These are phyloP conservation scores for Brachirus orientalis DNA, from an alignment of 2,113 vertebrate genomes.

Conservation along the genomic window DNA sequence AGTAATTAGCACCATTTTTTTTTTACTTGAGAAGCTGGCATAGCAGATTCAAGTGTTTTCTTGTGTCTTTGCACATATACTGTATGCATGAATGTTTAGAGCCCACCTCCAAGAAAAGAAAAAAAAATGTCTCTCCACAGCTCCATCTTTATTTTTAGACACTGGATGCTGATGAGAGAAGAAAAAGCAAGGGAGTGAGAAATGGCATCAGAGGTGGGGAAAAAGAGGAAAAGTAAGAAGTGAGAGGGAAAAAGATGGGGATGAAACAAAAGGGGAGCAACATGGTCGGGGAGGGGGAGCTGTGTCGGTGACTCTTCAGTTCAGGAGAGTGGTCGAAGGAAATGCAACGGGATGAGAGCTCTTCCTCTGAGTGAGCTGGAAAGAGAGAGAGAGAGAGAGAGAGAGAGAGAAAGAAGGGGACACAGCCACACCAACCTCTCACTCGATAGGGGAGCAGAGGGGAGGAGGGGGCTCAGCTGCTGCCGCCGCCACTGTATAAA, in stretches of 20 bases:
- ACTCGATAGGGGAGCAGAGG: slow-evolving; percentile 60
- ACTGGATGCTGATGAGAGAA: slow-evolving; percentile 70
- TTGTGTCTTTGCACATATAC: slow-evolving; percentile 45
- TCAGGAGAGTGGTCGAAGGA: slow-evolving; percentile 42
- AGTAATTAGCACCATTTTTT: slow-evolving; percentile 60
- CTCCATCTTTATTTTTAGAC: slow-evolving; percentile 77
- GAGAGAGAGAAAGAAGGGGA: slow-evolving; percentile 50
- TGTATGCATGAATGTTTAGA: slow-evolving; percentile 49
- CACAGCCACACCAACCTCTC: slow-evolving; percentile 68
- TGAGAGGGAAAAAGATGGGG: slow-evolving; percentile 12
- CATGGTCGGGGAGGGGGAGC: slow-evolving; percentile 33
- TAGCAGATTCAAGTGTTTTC: slow-evolving; percentile 42
- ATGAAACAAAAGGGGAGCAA: slow-evolving; percentile 37
- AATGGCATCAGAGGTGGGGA: slow-evolving; percentile 45
- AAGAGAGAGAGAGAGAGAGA: slow-evolving; percentile 38
- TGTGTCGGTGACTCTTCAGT: slow-evolving; percentile 31
- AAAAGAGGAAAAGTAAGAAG: slow-evolving; percentile 12
- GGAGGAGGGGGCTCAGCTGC: slow-evolving; percentile 48
- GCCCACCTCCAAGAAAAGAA: slow-evolving; percentile 61
- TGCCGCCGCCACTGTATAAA: slow-evolving; percentile 79
- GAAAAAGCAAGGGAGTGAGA: slow-evolving; percentile 53
- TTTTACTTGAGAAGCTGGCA: slow-evolving; percentile 20
- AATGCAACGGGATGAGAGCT: slow-evolving; percentile 67
- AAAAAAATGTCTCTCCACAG: slow-evolving; percentile 52
- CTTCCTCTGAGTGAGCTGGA: slow-evolving; percentile 62